A percentile compares a stretch with the other conserved stretches of the same genome.
Conservation (phyloP, 2,113 vertebrate species). For the Tonatia bakeri region DNA sequence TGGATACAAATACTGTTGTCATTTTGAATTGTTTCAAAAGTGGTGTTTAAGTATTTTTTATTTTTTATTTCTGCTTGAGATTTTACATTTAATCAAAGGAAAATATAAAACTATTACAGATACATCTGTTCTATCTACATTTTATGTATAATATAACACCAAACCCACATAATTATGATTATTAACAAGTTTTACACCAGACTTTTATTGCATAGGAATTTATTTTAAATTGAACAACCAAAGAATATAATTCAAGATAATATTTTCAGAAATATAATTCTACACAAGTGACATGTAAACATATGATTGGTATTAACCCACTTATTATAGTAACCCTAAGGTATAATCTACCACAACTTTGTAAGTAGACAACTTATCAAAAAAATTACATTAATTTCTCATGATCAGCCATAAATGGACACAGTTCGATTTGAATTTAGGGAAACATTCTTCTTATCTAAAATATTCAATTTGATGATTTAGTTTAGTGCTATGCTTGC, state of each 20-base stretch:
- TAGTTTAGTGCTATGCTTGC: background rate
- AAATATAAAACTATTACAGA: background rate
- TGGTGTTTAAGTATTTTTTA: background rate
- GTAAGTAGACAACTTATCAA: background rate
- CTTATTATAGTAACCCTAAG: background rate
- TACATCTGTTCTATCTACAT: background rate
- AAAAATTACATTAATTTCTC: background rate
- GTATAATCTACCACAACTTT: background rate
- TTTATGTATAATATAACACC: background rate
- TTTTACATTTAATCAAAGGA: background rate
- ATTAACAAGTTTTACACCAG: background rate
- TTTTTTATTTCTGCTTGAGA: background rate
- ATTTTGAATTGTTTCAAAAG: background rate
- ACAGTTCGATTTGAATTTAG: background rate
- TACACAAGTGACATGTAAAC: background rate
- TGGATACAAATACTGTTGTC: background rate
- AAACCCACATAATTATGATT: conserved; percentile 5
- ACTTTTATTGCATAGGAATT: background rate
- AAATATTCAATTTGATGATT: background rate
- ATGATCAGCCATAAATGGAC: background rate
- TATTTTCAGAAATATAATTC: conserved; percentile 19
- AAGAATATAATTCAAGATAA: background rate
- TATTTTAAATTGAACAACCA: conserved; percentile 10
- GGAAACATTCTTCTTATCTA: background rate
- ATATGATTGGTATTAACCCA: background rate